Conservation (phyloP, 2,888 invertebrate species). For the Caenorhabditis sp. region DNA sequence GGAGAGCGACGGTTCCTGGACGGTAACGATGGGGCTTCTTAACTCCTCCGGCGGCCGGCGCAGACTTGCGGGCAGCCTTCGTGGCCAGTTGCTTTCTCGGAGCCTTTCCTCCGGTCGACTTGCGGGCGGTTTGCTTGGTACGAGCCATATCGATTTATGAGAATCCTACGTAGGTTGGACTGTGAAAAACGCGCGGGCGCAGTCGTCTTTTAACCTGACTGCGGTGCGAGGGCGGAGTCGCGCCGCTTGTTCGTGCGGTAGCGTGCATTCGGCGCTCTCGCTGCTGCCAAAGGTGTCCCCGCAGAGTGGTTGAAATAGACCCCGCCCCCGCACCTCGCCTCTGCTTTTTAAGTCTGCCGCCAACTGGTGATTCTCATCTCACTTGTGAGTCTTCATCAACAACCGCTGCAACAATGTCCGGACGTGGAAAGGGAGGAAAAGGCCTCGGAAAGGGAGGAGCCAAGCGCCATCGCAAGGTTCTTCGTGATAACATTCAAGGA, state of each 20-base stretch:
- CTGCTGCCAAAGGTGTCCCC: too few relatives aligned
- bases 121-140: slow-evolving; percentile 97
- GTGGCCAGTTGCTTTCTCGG: slow-evolving; percentile 94
- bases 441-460: slow-evolving; percentile 88
- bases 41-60: slow-evolving; percentile 93
- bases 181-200: too few relatives aligned
- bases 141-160: too few relatives aligned
- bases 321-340: too few relatives aligned
- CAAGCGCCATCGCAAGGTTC: slow-evolving; percentile 88
- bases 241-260: too few relatives aligned
- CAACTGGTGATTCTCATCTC: background rate
- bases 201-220: too few relatives aligned
- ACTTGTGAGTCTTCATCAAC: background rate
- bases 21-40: slow-evolving; percentile 96
- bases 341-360: too few relatives aligned
- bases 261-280: too few relatives aligned
- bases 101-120: slow-evolving; percentile 96
- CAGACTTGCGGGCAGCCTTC: slow-evolving; percentile 88
- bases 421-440: slow-evolving; percentile 88
- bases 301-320: too few relatives aligned
- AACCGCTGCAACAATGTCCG: slow-evolving; percentile 84
- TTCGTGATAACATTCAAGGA: slow-evolving; percentile 82
- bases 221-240: too few relatives aligned
- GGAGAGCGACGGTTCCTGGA: slow-evolving; percentile 94
- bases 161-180: too few relatives aligned